phyloP scores from a whole-genome alignment of 1,140 invertebrate species.

The Saccostrea cuccullata region DNA sequence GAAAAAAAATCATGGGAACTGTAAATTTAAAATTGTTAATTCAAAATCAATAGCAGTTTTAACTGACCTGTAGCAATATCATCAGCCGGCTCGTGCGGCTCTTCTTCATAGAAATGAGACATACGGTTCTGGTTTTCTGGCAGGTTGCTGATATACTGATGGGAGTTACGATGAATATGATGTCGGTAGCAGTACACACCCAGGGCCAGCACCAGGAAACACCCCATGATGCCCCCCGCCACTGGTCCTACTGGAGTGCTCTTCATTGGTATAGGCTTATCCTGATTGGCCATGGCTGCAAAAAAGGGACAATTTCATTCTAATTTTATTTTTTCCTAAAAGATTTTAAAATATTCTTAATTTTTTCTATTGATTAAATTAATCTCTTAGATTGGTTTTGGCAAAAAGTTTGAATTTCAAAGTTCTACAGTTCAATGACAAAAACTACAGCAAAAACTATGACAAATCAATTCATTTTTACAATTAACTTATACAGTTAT shows the following conservation, averaged over 20 bases:
- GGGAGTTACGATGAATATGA: conserved; percentile 77
- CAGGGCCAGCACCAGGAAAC: conserved; percentile 83
- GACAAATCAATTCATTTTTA: too few relatives aligned
- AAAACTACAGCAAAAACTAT: too few relatives aligned
- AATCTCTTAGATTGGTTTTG: too few relatives aligned
- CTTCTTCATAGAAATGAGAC: conserved; percentile 79
- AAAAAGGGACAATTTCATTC: background rate
- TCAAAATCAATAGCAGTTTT: background rate
- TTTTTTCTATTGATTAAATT: too few relatives aligned
- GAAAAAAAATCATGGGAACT: too few relatives aligned
- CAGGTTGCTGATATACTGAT: conserved; percentile 75
- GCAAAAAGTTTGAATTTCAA: too few relatives aligned
- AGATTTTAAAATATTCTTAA: too few relatives aligned
- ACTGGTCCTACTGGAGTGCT: conserved; percentile 84
- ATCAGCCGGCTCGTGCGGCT: conserved; percentile 78
- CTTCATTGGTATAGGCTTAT: conserved; percentile 79
- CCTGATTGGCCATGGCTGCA: conserved; percentile 75
- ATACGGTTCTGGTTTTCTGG: conserved; percentile 76
- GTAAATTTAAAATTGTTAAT: too few relatives aligned
- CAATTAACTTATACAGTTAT: too few relatives aligned
- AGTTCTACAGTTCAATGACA: too few relatives aligned
- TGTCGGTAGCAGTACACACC: conserved; percentile 84
- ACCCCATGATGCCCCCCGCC: conserved; percentile 83
- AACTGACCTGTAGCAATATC: conserved; percentile 70
- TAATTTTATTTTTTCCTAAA: too few relatives aligned